Evolutionary conservation across 2,113 vertebrate genomes (phyloP).

Genomic region (Osmerus eperlanus): DNA sequence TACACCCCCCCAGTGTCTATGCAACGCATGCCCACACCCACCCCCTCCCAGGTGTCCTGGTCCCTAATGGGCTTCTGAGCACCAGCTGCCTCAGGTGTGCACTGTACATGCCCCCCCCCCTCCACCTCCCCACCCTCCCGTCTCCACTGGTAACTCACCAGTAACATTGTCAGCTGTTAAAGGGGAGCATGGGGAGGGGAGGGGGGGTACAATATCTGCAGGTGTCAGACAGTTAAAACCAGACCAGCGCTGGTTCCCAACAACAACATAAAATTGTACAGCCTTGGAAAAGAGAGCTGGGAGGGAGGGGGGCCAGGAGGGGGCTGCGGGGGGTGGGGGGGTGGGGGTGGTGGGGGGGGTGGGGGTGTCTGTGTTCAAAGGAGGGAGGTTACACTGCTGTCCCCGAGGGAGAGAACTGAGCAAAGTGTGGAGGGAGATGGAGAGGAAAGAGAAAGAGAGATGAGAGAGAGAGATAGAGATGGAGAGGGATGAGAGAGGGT

Average conservation of each 20-base stretch:
- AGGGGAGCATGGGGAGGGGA: neutral
- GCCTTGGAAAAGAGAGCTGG: slow-evolving; percentile 30
- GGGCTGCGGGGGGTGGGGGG: slow-evolving; percentile 22
- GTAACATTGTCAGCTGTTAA: slow-evolving; percentile 43
- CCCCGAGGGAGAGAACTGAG: slow-evolving; percentile 46
- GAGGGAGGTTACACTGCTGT: slow-evolving; percentile 42
- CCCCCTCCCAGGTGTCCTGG: no score
- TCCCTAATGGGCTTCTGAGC: no score
- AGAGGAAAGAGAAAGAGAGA: neutral
- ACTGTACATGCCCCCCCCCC: no score
- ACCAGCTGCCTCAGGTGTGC: no score
- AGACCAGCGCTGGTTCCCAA: slow-evolving; percentile 52
- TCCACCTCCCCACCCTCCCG: no score
- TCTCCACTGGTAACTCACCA: neutral
- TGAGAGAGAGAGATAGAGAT: slow-evolving; percentile 46
- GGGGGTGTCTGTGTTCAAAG: slow-evolving; percentile 44
- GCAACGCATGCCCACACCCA: no score
- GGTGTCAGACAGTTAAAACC: slow-evolving; percentile 64
- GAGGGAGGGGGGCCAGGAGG: no score
- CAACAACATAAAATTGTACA: slow-evolving; percentile 49
- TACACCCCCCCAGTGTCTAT: no score
- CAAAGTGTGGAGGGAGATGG: slow-evolving; percentile 41
- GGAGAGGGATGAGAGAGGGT: slow-evolving; percentile 24
- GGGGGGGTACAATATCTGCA: slow-evolving; percentile 49
- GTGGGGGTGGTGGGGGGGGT: no score